Conservation (phyloP, 2,888 invertebrate genomes). For the Microplitis deprimator region DNA sequence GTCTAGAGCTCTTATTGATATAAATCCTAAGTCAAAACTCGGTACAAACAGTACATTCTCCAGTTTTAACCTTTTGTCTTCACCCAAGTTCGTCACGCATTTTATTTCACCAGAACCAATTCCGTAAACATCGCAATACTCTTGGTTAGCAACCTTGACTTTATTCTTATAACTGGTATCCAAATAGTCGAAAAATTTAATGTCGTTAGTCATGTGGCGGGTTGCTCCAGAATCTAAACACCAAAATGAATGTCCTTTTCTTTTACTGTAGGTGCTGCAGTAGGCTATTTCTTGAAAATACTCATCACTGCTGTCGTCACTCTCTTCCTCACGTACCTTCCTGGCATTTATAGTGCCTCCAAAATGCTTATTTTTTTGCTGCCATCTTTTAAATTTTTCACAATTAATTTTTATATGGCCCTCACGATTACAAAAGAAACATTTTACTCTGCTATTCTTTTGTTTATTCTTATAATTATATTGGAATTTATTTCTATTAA, state of each 20-base stretch:
- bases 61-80: not conserved
- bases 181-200: constrained; percentile 11
- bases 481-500: not conserved
- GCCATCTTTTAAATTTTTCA: constrained; percentile 36
- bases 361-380: not conserved
- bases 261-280: not conserved
- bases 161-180: not conserved
- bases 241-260: not conserved
- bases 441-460: no score
- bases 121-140: constrained; percentile 1
- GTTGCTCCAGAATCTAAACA: constrained; percentile 23
- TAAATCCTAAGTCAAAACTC: constrained; percentile 11
- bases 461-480: not conserved
- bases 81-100: not conserved
- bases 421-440: constrained; percentile 36
- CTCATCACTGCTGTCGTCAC: not conserved
- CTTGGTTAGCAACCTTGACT: constrained; percentile 15
- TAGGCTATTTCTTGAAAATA: constrained; percentile 6
- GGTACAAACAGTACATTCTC: constrained; percentile 14
- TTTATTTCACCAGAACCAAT: constrained; percentile 14
- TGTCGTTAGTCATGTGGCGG: constrained; percentile 17
- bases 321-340: not conserved
- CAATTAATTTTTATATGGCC: constrained; percentile 43
- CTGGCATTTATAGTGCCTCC: not conserved
- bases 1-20: constrained; percentile 10